These are phyloP conservation scores for Drusus annulatus DNA, from an alignment of 1,140 invertebrate genomes.

Conservation along the genomic window DNA sequence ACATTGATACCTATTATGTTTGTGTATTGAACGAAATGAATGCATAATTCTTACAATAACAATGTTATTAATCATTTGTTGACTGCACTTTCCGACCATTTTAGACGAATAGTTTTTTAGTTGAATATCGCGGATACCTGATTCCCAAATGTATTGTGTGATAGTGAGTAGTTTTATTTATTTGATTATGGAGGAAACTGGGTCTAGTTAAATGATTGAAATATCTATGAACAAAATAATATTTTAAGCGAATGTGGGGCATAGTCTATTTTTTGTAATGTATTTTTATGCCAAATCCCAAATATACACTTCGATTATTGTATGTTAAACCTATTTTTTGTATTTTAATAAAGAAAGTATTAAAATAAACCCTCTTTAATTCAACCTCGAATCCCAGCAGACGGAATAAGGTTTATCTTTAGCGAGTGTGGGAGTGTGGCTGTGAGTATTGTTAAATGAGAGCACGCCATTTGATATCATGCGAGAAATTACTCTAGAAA, in stretches of 20 bases:
- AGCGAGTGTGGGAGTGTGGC: too few species aligned
- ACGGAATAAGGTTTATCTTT: too few species aligned
- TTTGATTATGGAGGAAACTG: constrained; percentile 4
- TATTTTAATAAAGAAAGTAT: constrained; percentile 35
- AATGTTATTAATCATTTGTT: too few species aligned
- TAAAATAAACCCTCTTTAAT: neutral
- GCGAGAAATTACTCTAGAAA: too few species aligned
- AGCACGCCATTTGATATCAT: too few species aligned
- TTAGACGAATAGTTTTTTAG: neutral
- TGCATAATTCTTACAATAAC: too few species aligned
- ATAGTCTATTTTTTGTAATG: constrained; percentile 26
- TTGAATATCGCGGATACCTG: constrained; percentile 15
- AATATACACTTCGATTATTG: constrained; percentile 10
- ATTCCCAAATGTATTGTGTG: constrained; percentile 34
- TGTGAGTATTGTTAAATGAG: too few species aligned
- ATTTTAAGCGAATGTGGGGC: neutral
- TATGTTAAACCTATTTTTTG: constrained; percentile 20
- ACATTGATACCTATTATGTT: too few species aligned
- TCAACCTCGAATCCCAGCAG: neutral
- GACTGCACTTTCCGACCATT: too few species aligned
- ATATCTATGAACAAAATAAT: constrained; percentile 21
- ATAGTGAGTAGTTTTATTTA: constrained; percentile 40
- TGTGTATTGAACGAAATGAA: too few species aligned
- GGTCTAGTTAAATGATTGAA: constrained; percentile 5
- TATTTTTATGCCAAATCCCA: constrained; percentile 23